Evolutionary conservation across 2,888 invertebrate species (phyloP).

Genomic region (Crematogaster levior): DNA sequence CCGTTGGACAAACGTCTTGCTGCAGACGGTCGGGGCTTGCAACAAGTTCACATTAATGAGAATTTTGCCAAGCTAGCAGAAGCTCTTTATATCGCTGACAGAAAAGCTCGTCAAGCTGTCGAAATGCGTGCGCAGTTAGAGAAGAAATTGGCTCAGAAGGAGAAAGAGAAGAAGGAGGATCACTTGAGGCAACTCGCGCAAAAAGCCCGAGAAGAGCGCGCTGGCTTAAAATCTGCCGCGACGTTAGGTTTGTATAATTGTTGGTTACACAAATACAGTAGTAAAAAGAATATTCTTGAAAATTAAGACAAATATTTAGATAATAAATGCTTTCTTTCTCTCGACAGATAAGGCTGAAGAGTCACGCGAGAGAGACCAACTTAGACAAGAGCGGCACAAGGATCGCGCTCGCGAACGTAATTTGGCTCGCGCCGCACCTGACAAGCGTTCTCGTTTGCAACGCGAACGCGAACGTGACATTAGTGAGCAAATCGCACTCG

Average conservation of each 20-base stretch:
- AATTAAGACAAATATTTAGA: background rate
- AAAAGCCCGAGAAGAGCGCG: slow-evolving; percentile 97
- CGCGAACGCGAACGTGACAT: slow-evolving; percentile 98
- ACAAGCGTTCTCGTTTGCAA: slow-evolving; percentile 95
- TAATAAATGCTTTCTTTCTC: background rate
- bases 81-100: slow-evolving; percentile 98
- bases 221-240: slow-evolving; percentile 89
- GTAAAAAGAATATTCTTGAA: background rate
- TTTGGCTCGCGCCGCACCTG: slow-evolving; percentile 96
- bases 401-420: slow-evolving; percentile 97
- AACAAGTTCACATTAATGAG: slow-evolving; percentile 99
- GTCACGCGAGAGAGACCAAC: slow-evolving; percentile 93
- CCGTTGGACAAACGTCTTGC: slow-evolving; percentile 99
- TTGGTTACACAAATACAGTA: background rate
- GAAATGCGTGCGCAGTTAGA: slow-evolving; percentile 98
- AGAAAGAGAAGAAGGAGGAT: slow-evolving; percentile 99
- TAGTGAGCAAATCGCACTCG: slow-evolving; percentile 99
- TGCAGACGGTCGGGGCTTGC: slow-evolving; percentile 98
- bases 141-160: slow-evolving; percentile 98
- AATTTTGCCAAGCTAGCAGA: slow-evolving; percentile 99
- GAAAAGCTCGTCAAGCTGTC: slow-evolving; percentile 98
- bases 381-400: slow-evolving; percentile 95
- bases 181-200: slow-evolving; percentile 97
- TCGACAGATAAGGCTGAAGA: slow-evolving; percentile 89
- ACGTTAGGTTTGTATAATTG: slow-evolving; percentile 78